Base-by-base conservation (phyloP, 2,113 vertebrate species). In the Harpagus bidentatus region DNA sequence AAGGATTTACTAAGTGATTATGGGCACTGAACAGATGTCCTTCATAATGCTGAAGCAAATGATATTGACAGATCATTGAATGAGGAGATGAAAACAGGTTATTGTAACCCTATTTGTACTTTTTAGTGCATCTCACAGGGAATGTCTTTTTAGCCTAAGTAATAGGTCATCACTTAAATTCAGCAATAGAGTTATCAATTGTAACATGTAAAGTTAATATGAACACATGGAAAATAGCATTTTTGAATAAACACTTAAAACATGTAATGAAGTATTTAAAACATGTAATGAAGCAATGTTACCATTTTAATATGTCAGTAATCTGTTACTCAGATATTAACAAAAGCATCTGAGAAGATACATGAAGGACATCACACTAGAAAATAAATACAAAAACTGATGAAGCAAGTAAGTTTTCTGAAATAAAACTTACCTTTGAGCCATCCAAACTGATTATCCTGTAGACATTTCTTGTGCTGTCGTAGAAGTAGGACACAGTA, bases 381-480 rank as follows among this genome's bases (percentile, higher is more conserved):
- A 90, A 84, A 55, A 82, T 6, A 87, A 26, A 45, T 34, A 47
- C 10, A 66, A 78, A 83, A 70, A 58, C 7, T 18, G 13, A 81
- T 25, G 10, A 73, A 38, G 42, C 7, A 86, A 31, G 3, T 4
- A 86, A 55, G 32, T 74, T 74, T 69, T 82, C 69, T 59, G 36
- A 82, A 87, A 80, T 4, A 45, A 43, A 93, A 81, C 70, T 98
- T 98, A 99, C 99, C 99, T 99, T 99, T 97, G 99, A 99, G 96
- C 99, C 99, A 81, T 99, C 99, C 98, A 99, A 98, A 98, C 99
- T 99, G 97, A 99, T 99, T 98, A 99, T 99, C 95, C 99, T 99
- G 96, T 99, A 99, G 95, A 99, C 99, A 80, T 99, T 99, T 97
- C 99, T 99, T 96, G 99, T 99, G 98, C 99, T 99, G 98, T 99